Base-by-base conservation (phyloP, 2,888 invertebrate species). In the Syritta pipiens region DNA sequence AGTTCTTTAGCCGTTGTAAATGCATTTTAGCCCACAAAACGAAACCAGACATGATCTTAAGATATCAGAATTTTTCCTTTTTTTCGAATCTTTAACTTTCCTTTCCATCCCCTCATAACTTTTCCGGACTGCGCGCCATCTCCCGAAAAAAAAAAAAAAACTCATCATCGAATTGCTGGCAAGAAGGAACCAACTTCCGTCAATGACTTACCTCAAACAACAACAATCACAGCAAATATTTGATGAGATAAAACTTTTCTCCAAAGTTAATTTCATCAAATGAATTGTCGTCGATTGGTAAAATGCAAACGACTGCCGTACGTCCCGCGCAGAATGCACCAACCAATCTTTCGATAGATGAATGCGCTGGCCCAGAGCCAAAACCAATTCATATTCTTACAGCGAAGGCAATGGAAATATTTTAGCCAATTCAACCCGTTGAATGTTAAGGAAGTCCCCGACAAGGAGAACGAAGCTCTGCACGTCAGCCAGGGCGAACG, bases 381-480 rank as follows among this genome's bases (percentile, higher is more conserved):
- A 57, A 44, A 28, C 44, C 35, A 72, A 49, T 77, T 72, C 57
- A 44, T 74, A 51, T 79, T 79, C 79, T 79, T 79, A 74, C 74
- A 79, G 67, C 68, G 49, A 62, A 79, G 74, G 67, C 79, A 79
- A 74, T 74, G 60, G n/a, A 57, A 35, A 62, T 60, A 68, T 57
- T 57, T 20, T 62, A 48, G 55, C 65, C 26, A 72, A 67, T 60
- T 67, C 55, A 77, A 60, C 55, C 35, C 26, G 3, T 65, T 65
- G 57, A 65, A 65, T 59, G 53, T n/a, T n/a, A n/a, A n/a, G n/a
- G n/a, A n/a, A n/a, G n/a, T n/a, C n/a, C n/a, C n/a, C n/a, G n/a
- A n/a, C n/a, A n/a, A n/a, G n/a, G n/a, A n/a, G n/a, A n/a, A n/a
- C n/a, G n/a, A n/a, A n/a, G n/a, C n/a, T n/a, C n/a, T n/a, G n/a